phyloP scores from a whole-genome alignment of 2,888 invertebrate species.

The Drosophila subquinaria region DNA sequence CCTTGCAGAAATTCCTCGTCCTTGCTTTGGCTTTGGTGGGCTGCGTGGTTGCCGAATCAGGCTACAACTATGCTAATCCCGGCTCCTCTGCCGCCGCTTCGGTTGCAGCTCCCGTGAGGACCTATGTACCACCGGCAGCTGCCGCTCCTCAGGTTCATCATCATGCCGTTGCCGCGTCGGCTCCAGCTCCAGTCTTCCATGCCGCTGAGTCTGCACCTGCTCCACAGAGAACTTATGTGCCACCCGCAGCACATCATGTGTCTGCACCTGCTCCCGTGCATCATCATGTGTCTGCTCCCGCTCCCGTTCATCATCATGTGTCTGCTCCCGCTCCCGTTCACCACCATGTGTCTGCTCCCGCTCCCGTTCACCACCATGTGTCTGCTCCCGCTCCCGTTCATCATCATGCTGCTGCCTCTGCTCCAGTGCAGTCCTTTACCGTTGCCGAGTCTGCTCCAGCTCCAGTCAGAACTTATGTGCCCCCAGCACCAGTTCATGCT shows the following conservation, averaged over 20 bases:
- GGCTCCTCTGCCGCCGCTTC: conserved; percentile 55
- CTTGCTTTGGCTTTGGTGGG: conserved; percentile 67
- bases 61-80: conserved; percentile 72
- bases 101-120: conserved; percentile 54
- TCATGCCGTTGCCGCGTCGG: conserved; percentile 30
- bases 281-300: conserved; percentile 33
- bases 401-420: conserved; percentile 23
- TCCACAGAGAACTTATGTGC: conserved; percentile 44
- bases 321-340: conserved; percentile 40
- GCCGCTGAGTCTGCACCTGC: conserved; percentile 45
- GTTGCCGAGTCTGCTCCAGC: conserved; percentile 36
- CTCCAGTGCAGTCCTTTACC: conserved; percentile 22
- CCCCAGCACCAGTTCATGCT: conserved; percentile 42
- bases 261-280: conserved; percentile 44
- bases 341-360: conserved; percentile 36
- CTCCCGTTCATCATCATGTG: conserved; percentile 32
- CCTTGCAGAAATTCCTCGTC: conserved; percentile 64
- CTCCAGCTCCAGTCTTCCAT: conserved; percentile 39
- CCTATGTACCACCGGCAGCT: conserved; percentile 58
- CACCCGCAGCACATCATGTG: conserved; percentile 28
- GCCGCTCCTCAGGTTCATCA: neutral
- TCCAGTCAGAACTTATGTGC: conserved; percentile 43
- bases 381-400: conserved; percentile 38
- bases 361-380: conserved; percentile 39
- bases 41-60: conserved; percentile 58